Percentiles rank a stretch among this genome's conserved stretches.
Conservation (phyloP, 2,888 invertebrate species). For the Timema cristinae region DNA sequence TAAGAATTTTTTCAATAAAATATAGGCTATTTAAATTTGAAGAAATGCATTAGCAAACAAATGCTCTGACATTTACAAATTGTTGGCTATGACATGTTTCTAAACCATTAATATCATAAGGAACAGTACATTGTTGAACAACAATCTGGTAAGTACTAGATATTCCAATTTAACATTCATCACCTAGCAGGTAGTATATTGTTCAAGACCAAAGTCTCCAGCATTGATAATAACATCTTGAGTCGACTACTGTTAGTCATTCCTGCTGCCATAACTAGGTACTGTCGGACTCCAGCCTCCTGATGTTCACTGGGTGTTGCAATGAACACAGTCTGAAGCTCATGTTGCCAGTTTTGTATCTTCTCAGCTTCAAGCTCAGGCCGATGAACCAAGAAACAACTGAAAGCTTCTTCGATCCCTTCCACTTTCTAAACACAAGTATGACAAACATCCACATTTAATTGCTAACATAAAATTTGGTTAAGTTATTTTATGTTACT, state of each 20-base stretch:
- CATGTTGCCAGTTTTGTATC: conserved; percentile 62
- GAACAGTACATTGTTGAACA: too few species aligned
- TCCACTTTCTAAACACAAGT: conserved; percentile 63
- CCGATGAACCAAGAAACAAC: conserved; percentile 78
- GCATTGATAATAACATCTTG: conserved; percentile 67
- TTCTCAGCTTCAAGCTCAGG: conserved; percentile 66
- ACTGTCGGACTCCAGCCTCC: conserved; percentile 70
- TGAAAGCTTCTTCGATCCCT: conserved; percentile 84
- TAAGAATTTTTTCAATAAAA: too few species aligned
- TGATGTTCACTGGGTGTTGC: conserved; percentile 66
- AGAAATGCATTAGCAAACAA: too few species aligned
- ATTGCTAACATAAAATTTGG: not conserved
- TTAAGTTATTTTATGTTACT: not conserved
- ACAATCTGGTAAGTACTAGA: too few species aligned
- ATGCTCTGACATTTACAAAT: too few species aligned
- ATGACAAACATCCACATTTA: not conserved
- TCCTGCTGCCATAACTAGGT: conserved; percentile 66
- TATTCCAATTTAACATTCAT: too few species aligned
- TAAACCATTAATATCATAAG: too few species aligned
- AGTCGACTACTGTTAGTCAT: conserved; percentile 72
- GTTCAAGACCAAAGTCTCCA: conserved; percentile 70
- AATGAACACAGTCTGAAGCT: conserved; percentile 62
- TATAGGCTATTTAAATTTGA: too few species aligned
- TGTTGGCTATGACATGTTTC: too few species aligned
- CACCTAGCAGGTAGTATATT: conserved; percentile 73